phyloP scores from a whole-genome alignment of 2,797 vertebrate species.

The Spinus pinus region DNA sequence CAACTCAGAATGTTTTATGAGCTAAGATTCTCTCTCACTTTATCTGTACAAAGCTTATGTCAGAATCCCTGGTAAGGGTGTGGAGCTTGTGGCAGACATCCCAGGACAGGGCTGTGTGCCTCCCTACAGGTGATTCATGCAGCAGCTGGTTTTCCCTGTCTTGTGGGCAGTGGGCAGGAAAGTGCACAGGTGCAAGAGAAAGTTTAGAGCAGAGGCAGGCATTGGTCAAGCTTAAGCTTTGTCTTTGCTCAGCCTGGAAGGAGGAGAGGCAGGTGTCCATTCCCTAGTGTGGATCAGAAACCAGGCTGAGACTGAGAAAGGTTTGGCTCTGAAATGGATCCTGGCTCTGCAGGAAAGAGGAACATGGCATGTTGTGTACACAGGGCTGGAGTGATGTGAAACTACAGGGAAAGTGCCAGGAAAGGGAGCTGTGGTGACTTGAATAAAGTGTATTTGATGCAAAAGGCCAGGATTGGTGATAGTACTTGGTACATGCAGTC shows the following conservation, averaged over 20 bases:
- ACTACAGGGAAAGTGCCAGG: background rate
- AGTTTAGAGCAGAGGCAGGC: background rate
- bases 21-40: background rate
- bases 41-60: background rate
- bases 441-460: background rate
- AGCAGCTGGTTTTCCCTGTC: background rate
- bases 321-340: background rate
- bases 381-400: background rate
- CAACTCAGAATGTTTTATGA: background rate
- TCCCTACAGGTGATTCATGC: background rate
- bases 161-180: background rate
- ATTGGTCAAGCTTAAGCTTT: background rate
- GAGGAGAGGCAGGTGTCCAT: fast-evolving
- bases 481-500: background rate
- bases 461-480: background rate
- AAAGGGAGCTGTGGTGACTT: background rate
- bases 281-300: background rate
- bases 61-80: background rate
- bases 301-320: background rate
- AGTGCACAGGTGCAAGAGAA: background rate
- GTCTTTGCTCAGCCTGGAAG: background rate
- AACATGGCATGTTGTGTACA: fast-evolving
- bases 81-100: background rate
- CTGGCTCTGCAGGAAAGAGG: background rate
- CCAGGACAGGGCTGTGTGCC: background rate